phyloP scores from a whole-genome alignment of 1,140 invertebrate genomes.

The Drosophila kanapiae region DNA sequence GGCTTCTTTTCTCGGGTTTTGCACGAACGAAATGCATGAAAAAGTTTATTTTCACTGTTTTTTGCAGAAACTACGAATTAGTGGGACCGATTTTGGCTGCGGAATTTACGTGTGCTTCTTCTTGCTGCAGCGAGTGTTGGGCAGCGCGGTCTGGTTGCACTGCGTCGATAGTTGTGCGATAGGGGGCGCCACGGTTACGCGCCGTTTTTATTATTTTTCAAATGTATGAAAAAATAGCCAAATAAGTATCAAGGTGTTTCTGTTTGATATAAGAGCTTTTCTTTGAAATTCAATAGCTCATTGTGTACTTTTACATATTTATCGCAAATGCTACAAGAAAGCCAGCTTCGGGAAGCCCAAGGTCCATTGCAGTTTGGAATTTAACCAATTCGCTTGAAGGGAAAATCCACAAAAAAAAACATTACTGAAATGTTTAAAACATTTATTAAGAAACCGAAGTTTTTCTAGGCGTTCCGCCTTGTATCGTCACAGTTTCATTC shows the following conservation, averaged over 20 bases:
- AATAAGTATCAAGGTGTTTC: background rate
- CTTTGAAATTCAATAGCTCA: too few species aligned
- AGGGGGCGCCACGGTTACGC: background rate
- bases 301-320: too few species aligned
- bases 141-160: background rate
- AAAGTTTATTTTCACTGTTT: constrained; percentile 74
- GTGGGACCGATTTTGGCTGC: constrained; percentile 47
- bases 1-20: constrained; percentile 31
- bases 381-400: too few species aligned
- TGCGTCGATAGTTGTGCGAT: background rate
- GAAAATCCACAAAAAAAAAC: too few species aligned
- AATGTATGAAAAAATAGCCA: background rate
- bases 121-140: constrained; percentile 10
- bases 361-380: too few species aligned
- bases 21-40: constrained; percentile 59
- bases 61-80: constrained; percentile 65
- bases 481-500: too few species aligned
- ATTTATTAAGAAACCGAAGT: too few species aligned
- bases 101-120: constrained; percentile 13
- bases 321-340: too few species aligned
- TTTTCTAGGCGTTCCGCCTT: too few species aligned
- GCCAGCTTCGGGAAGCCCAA: too few species aligned
- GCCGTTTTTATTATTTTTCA: background rate
- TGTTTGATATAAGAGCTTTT: too few species aligned
- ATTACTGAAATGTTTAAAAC: too few species aligned